A percentile compares a stretch with the other conserved stretches of the same genome.
phyloP scores from a whole-genome alignment of 2,113 vertebrate genomes.

The Trematocara marginatum region DNA sequence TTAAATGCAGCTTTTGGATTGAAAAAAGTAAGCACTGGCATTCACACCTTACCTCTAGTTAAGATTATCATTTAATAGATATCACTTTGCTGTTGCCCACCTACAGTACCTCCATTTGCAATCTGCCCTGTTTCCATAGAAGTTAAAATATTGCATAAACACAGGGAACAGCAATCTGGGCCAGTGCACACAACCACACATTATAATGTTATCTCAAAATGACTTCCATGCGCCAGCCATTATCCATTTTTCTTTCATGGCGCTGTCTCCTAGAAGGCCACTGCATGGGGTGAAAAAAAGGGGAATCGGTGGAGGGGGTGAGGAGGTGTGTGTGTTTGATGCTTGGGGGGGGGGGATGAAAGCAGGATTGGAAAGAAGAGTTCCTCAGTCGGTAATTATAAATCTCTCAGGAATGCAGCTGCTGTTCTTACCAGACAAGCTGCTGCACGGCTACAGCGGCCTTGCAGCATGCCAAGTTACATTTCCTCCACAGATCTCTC shows the following conservation, averaged over 20 bases:
- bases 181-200: not conserved
- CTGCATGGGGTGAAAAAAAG: not conserved
- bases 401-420: slow-evolving; percentile 70
- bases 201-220: slow-evolving; percentile 51
- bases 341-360: not conserved
- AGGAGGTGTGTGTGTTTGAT: not conserved
- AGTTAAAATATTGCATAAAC: not conserved
- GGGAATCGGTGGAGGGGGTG: not conserved
- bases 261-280: not conserved
- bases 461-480: slow-evolving; percentile 5
- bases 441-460: slow-evolving; percentile 58
- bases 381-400: slow-evolving; percentile 67
- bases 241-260: slow-evolving; percentile 26
- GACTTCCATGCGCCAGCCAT: slow-evolving; percentile 48
- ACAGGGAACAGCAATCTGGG: not conserved
- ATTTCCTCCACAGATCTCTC: slow-evolving; percentile 16
- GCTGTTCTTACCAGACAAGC: slow-evolving; percentile 61
- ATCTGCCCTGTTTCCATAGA: not conserved
- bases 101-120: not conserved
- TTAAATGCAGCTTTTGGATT: not conserved
- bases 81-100: not conserved
- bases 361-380: slow-evolving; percentile 57
- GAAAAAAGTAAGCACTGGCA: not conserved
- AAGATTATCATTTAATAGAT: not conserved
- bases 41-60: not conserved